Evolutionary conservation across 2,888 invertebrate genomes (phyloP), one percentile per base, ranked within the genome.

Genomic region (Coelogynopora nodosa): DNA sequence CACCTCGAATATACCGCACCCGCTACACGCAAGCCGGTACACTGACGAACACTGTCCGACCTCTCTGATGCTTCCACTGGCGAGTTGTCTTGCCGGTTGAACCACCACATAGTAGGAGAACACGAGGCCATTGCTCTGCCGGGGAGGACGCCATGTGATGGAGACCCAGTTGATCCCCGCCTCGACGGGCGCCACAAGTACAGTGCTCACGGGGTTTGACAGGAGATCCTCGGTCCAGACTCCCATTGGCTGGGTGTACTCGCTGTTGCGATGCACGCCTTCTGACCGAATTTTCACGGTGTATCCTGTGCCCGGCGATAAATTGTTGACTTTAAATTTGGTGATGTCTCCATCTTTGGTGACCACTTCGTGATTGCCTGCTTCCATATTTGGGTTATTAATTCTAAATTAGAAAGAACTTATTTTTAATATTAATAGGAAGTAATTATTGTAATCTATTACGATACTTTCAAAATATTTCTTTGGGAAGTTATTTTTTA

Each of bases 301-400:
- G 27, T 74, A 74, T n/a, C 74, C 74, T 2, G 74, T 74, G 27
- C 74, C 74, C 23, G 74, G 74, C 2, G 74, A n/a, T 2, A 74
- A 26, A 2, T 74, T 74, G 23, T 74, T 26, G 27, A 74, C 23
- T 26, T 2, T 74, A 2, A 74, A 23, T n/a, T 13, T 5, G 23
- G 74, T 74, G 23, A 23, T 26, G 23, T 74, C 23, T n/a, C 74
- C 74, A 23, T 74, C 27, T 23, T 10, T 5, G 18, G 74, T 74
- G 74, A 74, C 74, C 74, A 74, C 27, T 74, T 74, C 74, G 23
- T 74, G 74, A 74, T 74, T 74, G 10, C 2, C 23, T 74, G 74
- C 23, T 74, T 74, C 10, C 74, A 74, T 74, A 26, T 74, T 10
- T 13, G 74, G 74, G 23, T 26, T 74, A n/a, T 74, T 13, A 5